Conservation (phyloP, 2,797 vertebrate genomes). For the Pelochelys cantorii region DNA sequence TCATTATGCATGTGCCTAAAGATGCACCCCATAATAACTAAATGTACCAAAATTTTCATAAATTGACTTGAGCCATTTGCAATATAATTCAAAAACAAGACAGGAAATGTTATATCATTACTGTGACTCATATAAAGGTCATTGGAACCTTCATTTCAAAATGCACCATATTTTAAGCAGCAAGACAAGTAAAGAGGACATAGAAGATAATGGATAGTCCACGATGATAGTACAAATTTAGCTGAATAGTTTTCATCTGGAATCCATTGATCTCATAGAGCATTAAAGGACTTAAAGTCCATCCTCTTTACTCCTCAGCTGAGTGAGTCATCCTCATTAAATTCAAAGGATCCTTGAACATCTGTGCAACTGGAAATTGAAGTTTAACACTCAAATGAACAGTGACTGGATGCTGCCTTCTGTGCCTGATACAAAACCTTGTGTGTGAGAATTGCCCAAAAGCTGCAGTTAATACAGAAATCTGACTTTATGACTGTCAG, state of each 20-base stretch:
- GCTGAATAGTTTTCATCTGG: slow-evolving; percentile 72
- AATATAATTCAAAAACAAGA: slow-evolving; percentile 9
- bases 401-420: slow-evolving; percentile 51
- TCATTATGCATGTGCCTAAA: background rate
- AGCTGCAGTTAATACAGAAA: slow-evolving; percentile 27
- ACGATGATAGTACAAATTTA: slow-evolving; percentile 26
- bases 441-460: slow-evolving; percentile 42
- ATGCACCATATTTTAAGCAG: slow-evolving; percentile 47
- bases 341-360: slow-evolving; percentile 69
- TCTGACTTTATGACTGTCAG: slow-evolving; percentile 2
- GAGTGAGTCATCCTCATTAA: slow-evolving; percentile 77
- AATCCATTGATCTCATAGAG: slow-evolving; percentile 74
- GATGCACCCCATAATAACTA: background rate
- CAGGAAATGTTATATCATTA: slow-evolving; percentile 40
- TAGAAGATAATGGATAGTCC: slow-evolving; percentile 55
- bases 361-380: slow-evolving; percentile 68
- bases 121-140: slow-evolving; percentile 39
- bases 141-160: slow-evolving; percentile 47
- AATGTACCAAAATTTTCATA: background rate
- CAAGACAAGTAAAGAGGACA: slow-evolving; percentile 43
- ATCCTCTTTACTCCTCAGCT: slow-evolving; percentile 52
- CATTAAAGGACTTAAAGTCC: slow-evolving; percentile 67
- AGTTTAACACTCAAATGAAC: slow-evolving; percentile 73
- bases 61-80: background rate
- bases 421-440: slow-evolving; percentile 27